These are phyloP conservation scores for Loxodonta africana DNA, from an alignment of 2,113 vertebrate genomes.

Conservation along the genomic window DNA sequence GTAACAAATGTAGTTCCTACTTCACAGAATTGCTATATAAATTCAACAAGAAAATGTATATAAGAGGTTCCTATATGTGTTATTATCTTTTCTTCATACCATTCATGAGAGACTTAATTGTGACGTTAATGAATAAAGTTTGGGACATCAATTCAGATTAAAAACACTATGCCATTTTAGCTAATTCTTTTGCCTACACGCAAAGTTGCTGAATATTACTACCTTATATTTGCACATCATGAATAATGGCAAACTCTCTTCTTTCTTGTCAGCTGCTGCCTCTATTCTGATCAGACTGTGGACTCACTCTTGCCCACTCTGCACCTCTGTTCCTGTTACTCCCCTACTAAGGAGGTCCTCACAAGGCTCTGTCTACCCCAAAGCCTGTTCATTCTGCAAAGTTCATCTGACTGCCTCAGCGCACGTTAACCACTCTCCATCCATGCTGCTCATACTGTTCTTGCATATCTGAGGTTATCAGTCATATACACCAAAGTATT, in stretches of 20 bases:
- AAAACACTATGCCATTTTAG: slow-evolving; percentile 3
- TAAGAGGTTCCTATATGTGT: neutral
- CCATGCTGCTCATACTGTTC: neutral
- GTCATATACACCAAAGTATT: neutral
- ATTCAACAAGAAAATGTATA: slow-evolving; percentile 11
- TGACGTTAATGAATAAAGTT: neutral
- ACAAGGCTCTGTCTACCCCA: neutral
- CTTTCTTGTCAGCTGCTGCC: neutral
- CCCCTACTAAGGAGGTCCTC: neutral
- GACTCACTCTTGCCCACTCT: neutral
- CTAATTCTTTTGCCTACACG: neutral
- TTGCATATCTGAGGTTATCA: neutral
- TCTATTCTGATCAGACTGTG: neutral
- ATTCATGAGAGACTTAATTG: slow-evolving; percentile 23
- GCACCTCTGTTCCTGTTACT: neutral
- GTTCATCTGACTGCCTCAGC: neutral
- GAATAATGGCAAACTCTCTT: neutral
- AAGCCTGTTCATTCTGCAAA: neutral
- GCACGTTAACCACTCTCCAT: neutral
- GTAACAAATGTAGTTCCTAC: neutral
- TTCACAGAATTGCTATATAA: neutral
- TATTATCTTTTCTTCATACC: neutral
- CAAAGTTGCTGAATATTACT: neutral
- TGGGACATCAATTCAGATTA: neutral
- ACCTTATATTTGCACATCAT: neutral